These are phyloP conservation scores for Ochotona curzoniae DNA, from an alignment of 2,113 vertebrate genomes.

Conservation along the genomic window DNA sequence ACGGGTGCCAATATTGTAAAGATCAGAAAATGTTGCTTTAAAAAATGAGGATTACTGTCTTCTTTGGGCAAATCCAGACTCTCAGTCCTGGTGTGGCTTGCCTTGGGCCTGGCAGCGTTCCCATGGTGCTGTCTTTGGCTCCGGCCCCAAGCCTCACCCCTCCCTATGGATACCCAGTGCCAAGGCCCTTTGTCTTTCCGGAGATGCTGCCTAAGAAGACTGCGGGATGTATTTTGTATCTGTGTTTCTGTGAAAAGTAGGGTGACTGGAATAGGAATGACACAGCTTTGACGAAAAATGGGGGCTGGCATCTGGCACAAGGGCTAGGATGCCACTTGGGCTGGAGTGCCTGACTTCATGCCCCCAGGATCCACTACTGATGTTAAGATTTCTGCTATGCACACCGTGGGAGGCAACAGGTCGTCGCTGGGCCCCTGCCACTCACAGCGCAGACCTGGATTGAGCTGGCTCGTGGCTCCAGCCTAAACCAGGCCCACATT, in stretches of 20 bases:
- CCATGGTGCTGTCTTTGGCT: no score
- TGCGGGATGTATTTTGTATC: background rate
- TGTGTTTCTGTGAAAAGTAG: background rate
- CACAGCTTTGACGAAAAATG: background rate
- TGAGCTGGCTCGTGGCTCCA: no score
- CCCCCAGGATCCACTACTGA: no score
- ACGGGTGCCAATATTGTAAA: constrained; percentile 36
- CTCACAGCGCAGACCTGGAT: no score
- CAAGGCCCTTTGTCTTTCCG: background rate
- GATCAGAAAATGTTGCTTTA: background rate
- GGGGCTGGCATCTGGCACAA: no score
- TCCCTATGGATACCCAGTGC: background rate
- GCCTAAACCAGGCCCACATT: no score
- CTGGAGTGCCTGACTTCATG: no score
- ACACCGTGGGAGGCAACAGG: no score
- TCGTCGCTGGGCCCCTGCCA: no score
- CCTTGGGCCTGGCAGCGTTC: accelerated
- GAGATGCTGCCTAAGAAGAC: background rate
- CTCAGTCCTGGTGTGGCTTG: background rate
- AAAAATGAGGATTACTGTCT: background rate
- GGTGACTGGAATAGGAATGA: background rate
- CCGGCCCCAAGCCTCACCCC: background rate
- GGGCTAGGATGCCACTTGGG: no score
- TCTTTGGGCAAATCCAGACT: background rate
- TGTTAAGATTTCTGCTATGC: no score